Conservation (phyloP, 2,888 invertebrate genomes). For the Lucinisca nassula region DNA sequence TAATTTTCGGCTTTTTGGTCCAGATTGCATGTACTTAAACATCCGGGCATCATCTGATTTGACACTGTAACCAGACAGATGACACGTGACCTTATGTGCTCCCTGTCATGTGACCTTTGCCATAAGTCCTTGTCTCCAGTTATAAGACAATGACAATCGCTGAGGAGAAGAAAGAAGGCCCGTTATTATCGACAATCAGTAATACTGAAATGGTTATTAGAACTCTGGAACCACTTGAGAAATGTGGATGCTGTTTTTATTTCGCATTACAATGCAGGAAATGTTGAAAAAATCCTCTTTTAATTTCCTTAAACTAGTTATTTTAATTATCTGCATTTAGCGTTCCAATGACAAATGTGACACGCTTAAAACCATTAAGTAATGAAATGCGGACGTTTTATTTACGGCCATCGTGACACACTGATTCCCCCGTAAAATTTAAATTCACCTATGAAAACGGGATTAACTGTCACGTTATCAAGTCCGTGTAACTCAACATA, state of each 20-base stretch:
- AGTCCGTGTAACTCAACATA: too few species aligned
- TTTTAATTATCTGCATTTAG: neutral
- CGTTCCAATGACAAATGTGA: neutral
- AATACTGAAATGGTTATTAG: slow-evolving; percentile 59
- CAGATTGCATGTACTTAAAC: slow-evolving; percentile 34
- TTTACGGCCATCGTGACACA: too few species aligned
- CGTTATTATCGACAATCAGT: slow-evolving; percentile 67
- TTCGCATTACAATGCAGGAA: neutral
- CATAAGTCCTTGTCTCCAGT: neutral
- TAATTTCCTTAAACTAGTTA: neutral
- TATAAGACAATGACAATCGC: neutral
- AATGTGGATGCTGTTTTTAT: neutral
- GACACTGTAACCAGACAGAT: slow-evolving; percentile 64
- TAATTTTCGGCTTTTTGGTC: slow-evolving; percentile 1
- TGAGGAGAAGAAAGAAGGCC: slow-evolving; percentile 24
- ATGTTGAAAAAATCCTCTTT: neutral
- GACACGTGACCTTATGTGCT: slow-evolving; percentile 70
- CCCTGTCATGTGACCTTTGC: slow-evolving; percentile 63
- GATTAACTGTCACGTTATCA: too few species aligned
- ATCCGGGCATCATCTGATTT: slow-evolving; percentile 37
- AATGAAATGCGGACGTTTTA: too few species aligned
- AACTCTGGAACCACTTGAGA: slow-evolving; percentile 59
- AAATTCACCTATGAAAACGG: too few species aligned
- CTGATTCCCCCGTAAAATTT: too few species aligned
- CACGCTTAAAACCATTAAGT: too few species aligned